These are phyloP conservation scores for Peromyscus melanophrys DNA, from an alignment of 2,797 vertebrate genomes.

Conservation along the genomic window DNA sequence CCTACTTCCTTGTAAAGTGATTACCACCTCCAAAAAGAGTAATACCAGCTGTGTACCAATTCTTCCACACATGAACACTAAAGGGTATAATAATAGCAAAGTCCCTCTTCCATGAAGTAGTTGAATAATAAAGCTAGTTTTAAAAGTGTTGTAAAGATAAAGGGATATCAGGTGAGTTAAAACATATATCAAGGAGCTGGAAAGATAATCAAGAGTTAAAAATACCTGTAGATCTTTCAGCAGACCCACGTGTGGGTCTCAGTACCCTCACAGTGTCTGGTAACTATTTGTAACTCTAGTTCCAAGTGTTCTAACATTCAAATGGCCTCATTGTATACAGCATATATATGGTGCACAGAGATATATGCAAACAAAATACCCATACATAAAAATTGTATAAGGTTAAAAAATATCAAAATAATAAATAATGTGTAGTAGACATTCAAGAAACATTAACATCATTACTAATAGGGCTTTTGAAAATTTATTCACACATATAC, in stretches of 20 bases:
- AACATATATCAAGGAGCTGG: background rate
- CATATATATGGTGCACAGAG: background rate
- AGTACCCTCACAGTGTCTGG: background rate
- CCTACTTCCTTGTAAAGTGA: background rate
- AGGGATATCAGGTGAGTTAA: constrained; percentile 24
- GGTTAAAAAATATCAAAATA: constrained; percentile 6
- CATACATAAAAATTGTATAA: background rate
- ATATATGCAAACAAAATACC: background rate
- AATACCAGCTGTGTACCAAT: background rate
- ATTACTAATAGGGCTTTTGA: background rate
- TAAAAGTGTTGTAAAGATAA: constrained; percentile 32
- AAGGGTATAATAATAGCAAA: background rate
- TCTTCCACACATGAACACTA: background rate
- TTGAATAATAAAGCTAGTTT: constrained; percentile 45
- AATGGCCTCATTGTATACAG: no score
- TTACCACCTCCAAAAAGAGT: background rate
- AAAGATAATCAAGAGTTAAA: background rate
- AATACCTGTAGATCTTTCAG: background rate
- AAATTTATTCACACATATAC: background rate
- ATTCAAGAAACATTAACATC: constrained; percentile 46
- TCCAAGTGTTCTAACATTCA: background rate
- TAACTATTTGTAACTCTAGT: background rate
- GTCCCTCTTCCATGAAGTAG: constrained; percentile 17
- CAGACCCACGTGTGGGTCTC: background rate
- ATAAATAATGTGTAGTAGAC: background rate